phyloP scores from a whole-genome alignment of 2,797 vertebrate genomes.

The Heliangelus exortis region DNA sequence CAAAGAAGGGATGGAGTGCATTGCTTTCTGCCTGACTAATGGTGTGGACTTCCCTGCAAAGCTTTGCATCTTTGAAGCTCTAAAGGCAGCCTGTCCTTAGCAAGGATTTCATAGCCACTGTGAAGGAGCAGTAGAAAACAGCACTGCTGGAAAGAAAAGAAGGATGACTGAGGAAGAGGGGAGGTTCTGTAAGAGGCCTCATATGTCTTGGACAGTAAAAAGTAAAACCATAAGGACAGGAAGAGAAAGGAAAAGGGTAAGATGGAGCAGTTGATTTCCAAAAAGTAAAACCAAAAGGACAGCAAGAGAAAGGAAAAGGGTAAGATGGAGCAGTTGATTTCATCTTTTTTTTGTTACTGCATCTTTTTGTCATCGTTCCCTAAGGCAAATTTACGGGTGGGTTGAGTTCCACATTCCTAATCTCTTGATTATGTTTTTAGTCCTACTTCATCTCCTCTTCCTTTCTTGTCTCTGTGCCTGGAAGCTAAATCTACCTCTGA shows the following conservation, averaged over 20 bases:
- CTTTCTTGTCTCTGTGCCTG: conserved; percentile 54
- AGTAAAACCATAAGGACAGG: background rate
- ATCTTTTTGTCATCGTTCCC: conserved; percentile 3
- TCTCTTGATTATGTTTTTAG: conserved; percentile 67
- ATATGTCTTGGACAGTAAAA: background rate
- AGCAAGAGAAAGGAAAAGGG: background rate
- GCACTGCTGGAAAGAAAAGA: background rate
- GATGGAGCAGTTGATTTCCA: background rate
- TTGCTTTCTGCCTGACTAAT: background rate
- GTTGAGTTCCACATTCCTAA: conserved; percentile 59
- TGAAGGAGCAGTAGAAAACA: background rate
- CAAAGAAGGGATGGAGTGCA: background rate
- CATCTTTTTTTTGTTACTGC: background rate
- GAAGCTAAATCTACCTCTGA: conserved; percentile 63
- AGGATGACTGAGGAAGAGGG: background rate
- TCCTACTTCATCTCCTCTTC: conserved; percentile 43
- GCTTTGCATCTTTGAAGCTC: background rate
- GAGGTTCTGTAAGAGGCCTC: background rate
- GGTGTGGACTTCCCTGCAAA: background rate
- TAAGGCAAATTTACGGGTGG: conserved; percentile 58
- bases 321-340: background rate
- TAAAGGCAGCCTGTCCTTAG: background rate
- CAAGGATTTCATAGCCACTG: background rate
- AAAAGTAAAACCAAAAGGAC: background rate
- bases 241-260: background rate